These are phyloP conservation scores for Hydrochoerus hydrochaeris DNA, from an alignment of 2,113 vertebrate genomes.

Conservation along the genomic window DNA sequence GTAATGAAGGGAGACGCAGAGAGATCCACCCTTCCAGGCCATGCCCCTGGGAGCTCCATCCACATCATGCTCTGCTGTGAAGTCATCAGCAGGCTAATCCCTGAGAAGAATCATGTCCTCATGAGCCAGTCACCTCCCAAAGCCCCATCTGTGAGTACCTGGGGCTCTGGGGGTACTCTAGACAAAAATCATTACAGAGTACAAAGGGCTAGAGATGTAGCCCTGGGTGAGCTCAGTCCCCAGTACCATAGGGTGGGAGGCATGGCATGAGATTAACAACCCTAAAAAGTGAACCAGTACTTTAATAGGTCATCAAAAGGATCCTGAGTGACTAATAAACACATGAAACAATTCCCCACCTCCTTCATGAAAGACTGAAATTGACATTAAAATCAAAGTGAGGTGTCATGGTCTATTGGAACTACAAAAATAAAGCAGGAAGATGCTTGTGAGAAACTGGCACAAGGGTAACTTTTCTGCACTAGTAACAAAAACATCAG, in stretches of 20 bases:
- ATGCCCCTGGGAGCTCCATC: not conserved
- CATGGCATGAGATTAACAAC: not conserved
- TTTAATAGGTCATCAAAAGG: not conserved
- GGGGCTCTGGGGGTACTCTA: not conserved
- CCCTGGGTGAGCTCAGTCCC: not conserved
- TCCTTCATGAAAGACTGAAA: not conserved
- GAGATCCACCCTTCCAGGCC: not conserved
- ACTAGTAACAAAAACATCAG: not conserved
- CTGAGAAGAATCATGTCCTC: not conserved
- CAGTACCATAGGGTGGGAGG: not conserved
- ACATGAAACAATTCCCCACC: not conserved
- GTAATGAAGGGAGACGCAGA: not conserved
- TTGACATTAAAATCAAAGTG: not conserved
- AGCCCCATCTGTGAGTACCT: not conserved
- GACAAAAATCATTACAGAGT: not conserved
- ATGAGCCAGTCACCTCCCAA: not conserved
- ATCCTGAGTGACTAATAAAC: not conserved
- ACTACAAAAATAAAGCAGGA: not conserved
- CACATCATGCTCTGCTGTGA: not conserved
- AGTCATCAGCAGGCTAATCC: not conserved
- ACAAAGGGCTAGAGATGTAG: not conserved
- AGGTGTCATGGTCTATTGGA: not conserved
- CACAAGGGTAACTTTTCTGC: not conserved
- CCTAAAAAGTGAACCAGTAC: not conserved
- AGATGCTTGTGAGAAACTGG: not conserved